Percentiles rank a stretch among this genome's conserved stretches.
Evolutionary conservation across 2,888 invertebrate genomes (phyloP).

Genomic region (Leucophenga maculata): DNA sequence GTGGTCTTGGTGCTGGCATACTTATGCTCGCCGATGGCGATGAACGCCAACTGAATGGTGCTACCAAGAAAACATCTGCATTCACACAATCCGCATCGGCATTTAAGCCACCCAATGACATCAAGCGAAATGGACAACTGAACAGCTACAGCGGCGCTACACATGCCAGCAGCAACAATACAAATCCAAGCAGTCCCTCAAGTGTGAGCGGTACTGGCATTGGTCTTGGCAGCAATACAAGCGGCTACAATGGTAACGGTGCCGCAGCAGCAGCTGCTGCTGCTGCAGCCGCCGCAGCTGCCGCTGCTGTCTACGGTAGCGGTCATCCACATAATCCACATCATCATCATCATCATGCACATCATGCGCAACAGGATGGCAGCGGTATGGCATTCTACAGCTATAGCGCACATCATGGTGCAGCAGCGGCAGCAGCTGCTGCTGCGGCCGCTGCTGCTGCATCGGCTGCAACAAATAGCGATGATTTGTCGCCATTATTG

Average conservation of each 20-base stretch:
- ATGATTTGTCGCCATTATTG: slow-evolving; percentile 33
- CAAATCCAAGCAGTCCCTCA: slow-evolving; percentile 29
- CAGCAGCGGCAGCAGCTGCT: slow-evolving; percentile 21
- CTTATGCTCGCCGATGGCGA: slow-evolving; percentile 26
- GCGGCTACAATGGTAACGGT: slow-evolving; percentile 44
- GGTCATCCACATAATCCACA: neutral
- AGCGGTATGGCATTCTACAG: slow-evolving; percentile 54
- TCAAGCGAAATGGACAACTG: slow-evolving; percentile 73
- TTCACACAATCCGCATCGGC: slow-evolving; percentile 85
- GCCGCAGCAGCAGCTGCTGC: slow-evolving; percentile 52
- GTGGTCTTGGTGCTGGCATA: neutral
- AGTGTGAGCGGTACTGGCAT: slow-evolving; percentile 43
- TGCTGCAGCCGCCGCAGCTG: slow-evolving; percentile 37
- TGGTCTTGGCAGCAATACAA: slow-evolving; percentile 39
- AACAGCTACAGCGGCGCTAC: slow-evolving; percentile 41
- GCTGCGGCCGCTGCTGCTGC: slow-evolving; percentile 52
- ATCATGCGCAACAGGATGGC: slow-evolving; percentile 28
- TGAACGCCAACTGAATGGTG: slow-evolving; percentile 30
- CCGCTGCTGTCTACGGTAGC: slow-evolving; percentile 33
- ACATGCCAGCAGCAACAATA: slow-evolving; percentile 40
- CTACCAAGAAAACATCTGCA: slow-evolving; percentile 73
- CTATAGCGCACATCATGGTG: slow-evolving; percentile 46
- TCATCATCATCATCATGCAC: neutral
- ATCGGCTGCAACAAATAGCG: slow-evolving; percentile 20
- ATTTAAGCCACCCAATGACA: slow-evolving; percentile 82